phyloP scores from a whole-genome alignment of 2,888 invertebrate genomes.

The Amiota mariae region DNA sequence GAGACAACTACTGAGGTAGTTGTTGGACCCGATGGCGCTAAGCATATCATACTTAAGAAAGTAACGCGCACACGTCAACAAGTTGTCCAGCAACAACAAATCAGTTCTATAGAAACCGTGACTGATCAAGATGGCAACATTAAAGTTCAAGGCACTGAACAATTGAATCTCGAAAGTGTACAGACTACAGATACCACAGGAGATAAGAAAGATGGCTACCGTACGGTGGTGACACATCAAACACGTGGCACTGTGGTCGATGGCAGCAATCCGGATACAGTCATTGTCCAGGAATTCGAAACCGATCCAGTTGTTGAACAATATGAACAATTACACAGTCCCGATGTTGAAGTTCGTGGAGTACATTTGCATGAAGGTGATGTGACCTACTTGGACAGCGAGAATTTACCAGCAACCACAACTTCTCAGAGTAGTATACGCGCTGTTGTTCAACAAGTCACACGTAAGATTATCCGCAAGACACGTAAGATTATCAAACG shows the following conservation, averaged over 20 bases:
- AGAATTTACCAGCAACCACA: conserved; percentile 59
- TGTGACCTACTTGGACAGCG: conserved; percentile 69
- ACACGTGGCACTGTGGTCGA: conserved; percentile 60
- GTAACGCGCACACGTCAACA: conserved; percentile 82
- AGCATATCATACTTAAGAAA: conserved; percentile 85
- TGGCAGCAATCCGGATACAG: conserved; percentile 63
- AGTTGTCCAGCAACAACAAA: conserved; percentile 77
- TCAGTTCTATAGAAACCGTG: conserved; percentile 76
- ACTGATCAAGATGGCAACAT: conserved; percentile 78
- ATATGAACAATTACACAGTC: conserved; percentile 53
- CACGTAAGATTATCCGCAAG: conserved; percentile 83
- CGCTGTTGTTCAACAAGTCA: conserved; percentile 88
- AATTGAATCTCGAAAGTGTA: conserved; percentile 79
- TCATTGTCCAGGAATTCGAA: conserved; percentile 64
- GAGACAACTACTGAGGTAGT: conserved; percentile 87
- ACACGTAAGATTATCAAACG: conserved; percentile 84
- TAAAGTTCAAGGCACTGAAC: conserved; percentile 76
- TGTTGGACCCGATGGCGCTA: conserved; percentile 86
- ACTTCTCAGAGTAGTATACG: conserved; percentile 75
- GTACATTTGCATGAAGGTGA: conserved; percentile 73
- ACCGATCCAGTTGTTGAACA: conserved; percentile 72
- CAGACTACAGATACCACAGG: conserved; percentile 65
- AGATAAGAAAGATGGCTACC: conserved; percentile 76
- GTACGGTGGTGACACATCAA: conserved; percentile 68
- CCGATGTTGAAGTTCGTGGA: conserved; percentile 66